These are phyloP conservation scores for Lithophane socia DNA, from an alignment of 2,888 invertebrate species.

Conservation along the genomic window DNA sequence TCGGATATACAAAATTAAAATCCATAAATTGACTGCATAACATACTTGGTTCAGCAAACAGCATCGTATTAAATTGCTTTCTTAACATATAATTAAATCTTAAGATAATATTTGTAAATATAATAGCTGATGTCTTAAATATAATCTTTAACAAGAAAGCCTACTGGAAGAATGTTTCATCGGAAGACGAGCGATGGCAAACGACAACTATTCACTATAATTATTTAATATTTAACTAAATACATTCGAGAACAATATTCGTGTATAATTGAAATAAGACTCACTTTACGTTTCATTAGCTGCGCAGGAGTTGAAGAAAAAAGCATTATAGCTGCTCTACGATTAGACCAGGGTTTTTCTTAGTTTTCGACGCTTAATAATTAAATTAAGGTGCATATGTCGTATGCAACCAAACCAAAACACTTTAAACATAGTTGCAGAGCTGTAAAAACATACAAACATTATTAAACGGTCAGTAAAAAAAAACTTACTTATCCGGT, in stretches of 20 bases:
- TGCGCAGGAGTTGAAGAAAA: background rate
- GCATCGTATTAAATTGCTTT: background rate
- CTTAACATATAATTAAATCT: slow-evolving; percentile 1
- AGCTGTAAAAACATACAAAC: background rate
- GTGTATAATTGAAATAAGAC: slow-evolving; percentile 24
- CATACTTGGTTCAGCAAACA: slow-evolving; percentile 22
- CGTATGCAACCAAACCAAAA: background rate
- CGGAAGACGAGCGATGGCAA: slow-evolving; percentile 57
- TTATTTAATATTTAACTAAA: slow-evolving; percentile 5
- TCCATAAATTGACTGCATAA: background rate
- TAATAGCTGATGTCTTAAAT: slow-evolving; percentile 40
- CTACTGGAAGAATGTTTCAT: slow-evolving; percentile 63
- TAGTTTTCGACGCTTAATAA: background rate
- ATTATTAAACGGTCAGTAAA: background rate
- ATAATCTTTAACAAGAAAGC: slow-evolving; percentile 39
- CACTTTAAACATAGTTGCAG: background rate
- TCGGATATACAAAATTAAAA: slow-evolving; percentile 8
- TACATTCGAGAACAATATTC: slow-evolving; percentile 37
- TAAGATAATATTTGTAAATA: slow-evolving; percentile 41
- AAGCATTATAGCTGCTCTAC: background rate
- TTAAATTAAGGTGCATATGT: background rate
- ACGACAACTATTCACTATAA: slow-evolving; percentile 21
- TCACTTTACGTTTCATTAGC: background rate
- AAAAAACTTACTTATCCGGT: background rate
- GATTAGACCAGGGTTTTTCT: too few relatives aligned